A percentile compares a stretch with the other conserved stretches of the same genome.
Evolutionary conservation across 2,797 vertebrate species (phyloP).

Genomic region (Peromyscus melanophrys): DNA sequence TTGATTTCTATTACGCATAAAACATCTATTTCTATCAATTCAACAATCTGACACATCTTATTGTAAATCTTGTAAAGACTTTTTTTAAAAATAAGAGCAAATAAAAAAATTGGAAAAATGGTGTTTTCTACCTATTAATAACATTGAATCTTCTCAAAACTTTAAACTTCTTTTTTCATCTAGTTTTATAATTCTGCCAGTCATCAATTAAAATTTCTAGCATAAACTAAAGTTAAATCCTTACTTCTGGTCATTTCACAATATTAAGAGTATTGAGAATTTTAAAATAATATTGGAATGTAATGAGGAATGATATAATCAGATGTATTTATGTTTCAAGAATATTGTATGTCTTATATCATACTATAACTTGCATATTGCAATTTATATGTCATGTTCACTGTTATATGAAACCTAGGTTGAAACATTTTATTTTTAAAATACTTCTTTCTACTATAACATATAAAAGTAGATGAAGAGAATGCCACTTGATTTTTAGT

Average conservation of each 20-base stretch:
- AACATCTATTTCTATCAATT: not conserved
- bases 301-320: not conserved
- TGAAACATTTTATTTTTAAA: not conserved
- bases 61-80: not conserved
- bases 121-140: not conserved
- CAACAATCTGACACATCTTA: not conserved
- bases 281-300: not conserved
- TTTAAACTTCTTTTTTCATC: not conserved
- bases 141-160: not conserved
- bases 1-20: slow-evolving; percentile 16
- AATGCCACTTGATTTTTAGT: slow-evolving; percentile 25
- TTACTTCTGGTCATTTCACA: slow-evolving; percentile 7
- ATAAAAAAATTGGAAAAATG: slow-evolving; percentile 9
- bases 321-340: not conserved
- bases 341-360: not conserved
- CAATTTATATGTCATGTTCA: not conserved
- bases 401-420: not conserved
- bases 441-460: not conserved
- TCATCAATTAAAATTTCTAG: not conserved
- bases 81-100: slow-evolving; percentile 7
- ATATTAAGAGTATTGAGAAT: not conserved
- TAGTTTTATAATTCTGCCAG: not conserved
- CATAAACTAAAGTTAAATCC: not conserved
- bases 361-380: not conserved
- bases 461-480: slow-evolving; percentile 15